Percentiles rank a stretch among this genome's conserved stretches.
Conservation (phyloP, 2,113 vertebrate species). For the Leptodactylus fuscus region DNA sequence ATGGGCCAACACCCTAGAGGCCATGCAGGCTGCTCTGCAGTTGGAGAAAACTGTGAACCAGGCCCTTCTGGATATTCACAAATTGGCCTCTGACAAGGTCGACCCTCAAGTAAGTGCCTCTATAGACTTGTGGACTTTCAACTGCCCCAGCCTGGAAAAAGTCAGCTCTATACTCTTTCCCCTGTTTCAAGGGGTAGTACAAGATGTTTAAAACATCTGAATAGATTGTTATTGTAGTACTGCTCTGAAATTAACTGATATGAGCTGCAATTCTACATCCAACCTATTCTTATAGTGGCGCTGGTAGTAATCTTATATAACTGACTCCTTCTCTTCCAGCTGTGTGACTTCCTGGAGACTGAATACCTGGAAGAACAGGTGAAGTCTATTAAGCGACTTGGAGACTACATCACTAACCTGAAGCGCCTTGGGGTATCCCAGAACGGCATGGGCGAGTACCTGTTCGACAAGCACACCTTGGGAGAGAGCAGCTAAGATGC, state of each 20-base stretch:
- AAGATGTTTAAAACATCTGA: too few species aligned
- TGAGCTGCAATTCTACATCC: too few species aligned
- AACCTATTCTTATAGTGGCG: too few species aligned
- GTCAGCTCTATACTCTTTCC: too few species aligned
- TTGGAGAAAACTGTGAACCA: slow-evolving; percentile 85
- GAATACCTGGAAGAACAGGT: slow-evolving; percentile 63
- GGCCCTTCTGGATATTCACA: slow-evolving; percentile 83
- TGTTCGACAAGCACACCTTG: slow-evolving; percentile 68
- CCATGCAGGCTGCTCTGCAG: slow-evolving; percentile 80
- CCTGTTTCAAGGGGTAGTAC: too few species aligned
- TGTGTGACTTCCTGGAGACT: slow-evolving; percentile 66
- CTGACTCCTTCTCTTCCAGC: not conserved
- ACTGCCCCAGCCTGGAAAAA: not conserved
- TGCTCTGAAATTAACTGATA: too few species aligned
- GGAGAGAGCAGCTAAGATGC: slow-evolving; percentile 70
- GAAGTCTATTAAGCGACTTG: slow-evolving; percentile 66
- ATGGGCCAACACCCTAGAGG: slow-evolving; percentile 80
- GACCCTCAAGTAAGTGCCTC: slow-evolving; percentile 80
- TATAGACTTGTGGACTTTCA: too few species aligned
- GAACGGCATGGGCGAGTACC: slow-evolving; percentile 64
- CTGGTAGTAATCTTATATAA: not conserved
- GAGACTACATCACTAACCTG: slow-evolving; percentile 79
- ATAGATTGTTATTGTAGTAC: too few species aligned
- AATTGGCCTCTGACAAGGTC: slow-evolving; percentile 68
- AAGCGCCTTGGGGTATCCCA: slow-evolving; percentile 70